phyloP scores from a whole-genome alignment of 2,113 vertebrate genomes.

The Sorex araneus region DNA sequence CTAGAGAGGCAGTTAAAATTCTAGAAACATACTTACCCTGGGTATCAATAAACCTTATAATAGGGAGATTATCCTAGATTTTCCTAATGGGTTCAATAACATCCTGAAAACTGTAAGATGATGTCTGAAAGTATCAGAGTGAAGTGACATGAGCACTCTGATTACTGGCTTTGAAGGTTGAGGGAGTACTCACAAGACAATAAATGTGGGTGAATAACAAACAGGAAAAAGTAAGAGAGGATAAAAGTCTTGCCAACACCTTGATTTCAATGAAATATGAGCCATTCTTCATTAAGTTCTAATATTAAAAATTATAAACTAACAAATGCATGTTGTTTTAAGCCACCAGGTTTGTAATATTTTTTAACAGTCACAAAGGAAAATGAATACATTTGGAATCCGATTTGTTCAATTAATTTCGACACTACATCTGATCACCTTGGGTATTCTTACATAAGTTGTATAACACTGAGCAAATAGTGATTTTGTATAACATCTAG shows the following conservation, averaged over 20 bases:
- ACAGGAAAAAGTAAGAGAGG: not conserved
- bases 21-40: not conserved
- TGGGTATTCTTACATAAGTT: not conserved
- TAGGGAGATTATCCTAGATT: not conserved
- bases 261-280: not conserved
- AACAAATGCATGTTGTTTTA: no score
- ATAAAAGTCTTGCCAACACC: not conserved
- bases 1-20: not conserved
- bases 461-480: not conserved
- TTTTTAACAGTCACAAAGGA: no score
- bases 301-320: not conserved
- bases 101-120: not conserved
- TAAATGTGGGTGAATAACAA: not conserved
- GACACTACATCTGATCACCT: not conserved
- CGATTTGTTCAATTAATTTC: not conserved
- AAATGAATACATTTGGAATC: not conserved
- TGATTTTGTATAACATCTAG: not conserved
- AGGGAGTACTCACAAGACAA: not conserved
- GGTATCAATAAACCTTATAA: not conserved
- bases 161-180: not conserved
- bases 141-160: no score
- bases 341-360: no score
- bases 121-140: no score
- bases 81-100: not conserved
- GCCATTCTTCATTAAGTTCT: not conserved